These are phyloP conservation scores for Chascanopsetta lugubris DNA, from an alignment of 2,113 vertebrate species.

Conservation along the genomic window DNA sequence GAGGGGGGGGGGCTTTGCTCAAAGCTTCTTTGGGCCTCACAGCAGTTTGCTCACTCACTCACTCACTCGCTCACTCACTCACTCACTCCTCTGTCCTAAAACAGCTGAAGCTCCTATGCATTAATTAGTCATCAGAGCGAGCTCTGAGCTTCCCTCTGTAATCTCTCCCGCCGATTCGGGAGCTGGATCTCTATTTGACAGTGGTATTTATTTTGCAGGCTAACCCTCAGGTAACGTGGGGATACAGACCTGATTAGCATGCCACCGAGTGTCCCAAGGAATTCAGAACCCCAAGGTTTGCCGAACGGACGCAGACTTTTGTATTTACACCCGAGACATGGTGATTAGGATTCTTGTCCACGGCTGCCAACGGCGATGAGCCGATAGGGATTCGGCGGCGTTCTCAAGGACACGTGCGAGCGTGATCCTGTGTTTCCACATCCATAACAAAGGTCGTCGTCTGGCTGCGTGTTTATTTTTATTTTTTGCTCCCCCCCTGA, in stretches of 20 bases:
- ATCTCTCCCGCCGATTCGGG: conserved; percentile 55
- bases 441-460: conserved; percentile 19
- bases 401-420: conserved; percentile 35
- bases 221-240: conserved; percentile 34
- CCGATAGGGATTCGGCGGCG: conserved; percentile 12
- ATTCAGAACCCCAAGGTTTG: conserved; percentile 22
- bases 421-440: conserved; percentile 17
- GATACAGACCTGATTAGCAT: conserved; percentile 26
- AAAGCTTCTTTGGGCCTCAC: conserved; percentile 54
- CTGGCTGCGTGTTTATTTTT: conserved; percentile 18
- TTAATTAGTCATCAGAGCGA: conserved; percentile 60
- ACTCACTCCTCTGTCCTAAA: conserved; percentile 41
- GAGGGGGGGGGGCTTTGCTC: conserved; percentile 29
- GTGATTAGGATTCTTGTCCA: conserved; percentile 33
- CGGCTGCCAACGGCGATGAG: conserved; percentile 8
- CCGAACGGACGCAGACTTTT: conserved; percentile 5
- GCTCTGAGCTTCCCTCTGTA: conserved; percentile 38
- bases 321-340: conserved; percentile 24
- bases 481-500: no score
- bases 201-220: conserved; percentile 47
- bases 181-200: conserved; percentile 56
- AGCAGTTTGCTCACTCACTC: conserved; percentile 32
- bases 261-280: conserved; percentile 5
- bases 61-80: conserved; percentile 1
- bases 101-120: conserved; percentile 53